Percentiles rank a stretch among this genome's conserved stretches.
Conservation (phyloP, 2,113 vertebrate genomes). For the Chitala chitala region DNA sequence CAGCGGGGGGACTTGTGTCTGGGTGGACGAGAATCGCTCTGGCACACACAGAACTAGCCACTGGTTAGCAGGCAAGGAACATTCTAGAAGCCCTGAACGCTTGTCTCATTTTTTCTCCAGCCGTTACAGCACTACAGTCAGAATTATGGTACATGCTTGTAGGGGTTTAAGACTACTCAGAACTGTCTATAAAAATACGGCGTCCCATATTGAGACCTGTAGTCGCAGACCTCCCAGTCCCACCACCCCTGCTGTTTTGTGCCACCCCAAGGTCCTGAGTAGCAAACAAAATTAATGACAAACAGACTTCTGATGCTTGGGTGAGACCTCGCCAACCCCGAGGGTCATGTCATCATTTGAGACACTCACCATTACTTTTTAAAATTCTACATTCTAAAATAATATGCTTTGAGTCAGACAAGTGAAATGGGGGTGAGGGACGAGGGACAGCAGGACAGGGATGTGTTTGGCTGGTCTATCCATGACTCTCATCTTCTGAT, state of each 20-base stretch:
- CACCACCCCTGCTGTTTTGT: too few species aligned
- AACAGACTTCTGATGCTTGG: not conserved
- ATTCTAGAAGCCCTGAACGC: not conserved
- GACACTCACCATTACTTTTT: not conserved
- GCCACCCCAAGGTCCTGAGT: not conserved
- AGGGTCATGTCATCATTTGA: not conserved
- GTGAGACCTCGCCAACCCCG: not conserved
- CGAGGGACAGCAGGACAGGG: not conserved
- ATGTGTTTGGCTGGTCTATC: conserved; percentile 4
- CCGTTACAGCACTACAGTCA: too few species aligned
- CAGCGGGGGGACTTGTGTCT: too few species aligned
- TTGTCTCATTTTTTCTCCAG: not conserved
- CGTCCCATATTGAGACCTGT: too few species aligned
- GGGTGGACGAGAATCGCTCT: too few species aligned
- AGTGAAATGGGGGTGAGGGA: not conserved
- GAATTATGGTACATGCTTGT: too few species aligned
- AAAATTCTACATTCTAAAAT: conserved; percentile 10
- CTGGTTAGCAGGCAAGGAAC: not conserved
- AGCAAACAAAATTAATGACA: not conserved
- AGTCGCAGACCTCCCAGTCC: not conserved
- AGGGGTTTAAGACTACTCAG: too few species aligned
- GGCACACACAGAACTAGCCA: not conserved
- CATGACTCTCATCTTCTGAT: conserved; percentile 25
- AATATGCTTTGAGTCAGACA: conserved; percentile 12
- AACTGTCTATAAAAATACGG: too few species aligned